phyloP scores from a whole-genome alignment of 2,888 invertebrate species.

The Nasonovia ribisnigri region DNA sequence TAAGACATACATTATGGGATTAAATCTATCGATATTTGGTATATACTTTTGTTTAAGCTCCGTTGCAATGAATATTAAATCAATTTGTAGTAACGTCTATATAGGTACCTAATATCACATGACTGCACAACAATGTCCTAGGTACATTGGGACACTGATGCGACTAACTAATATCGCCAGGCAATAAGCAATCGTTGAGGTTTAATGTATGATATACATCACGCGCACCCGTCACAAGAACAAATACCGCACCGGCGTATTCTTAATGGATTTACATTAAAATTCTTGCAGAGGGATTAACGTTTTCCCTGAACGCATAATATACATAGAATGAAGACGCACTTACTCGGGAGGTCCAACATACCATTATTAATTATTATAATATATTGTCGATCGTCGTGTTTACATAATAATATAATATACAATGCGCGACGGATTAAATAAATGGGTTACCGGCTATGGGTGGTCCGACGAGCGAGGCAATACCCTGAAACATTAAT shows the following conservation, averaged over 20 bases:
- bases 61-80: background rate
- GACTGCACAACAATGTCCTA: background rate
- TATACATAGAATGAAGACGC: background rate
- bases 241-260: background rate
- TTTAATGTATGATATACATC: background rate
- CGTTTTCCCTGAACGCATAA: background rate
- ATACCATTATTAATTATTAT: background rate
- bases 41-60: background rate
- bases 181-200: background rate
- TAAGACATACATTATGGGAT: background rate
- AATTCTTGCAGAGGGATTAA: background rate
- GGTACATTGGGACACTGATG: background rate
- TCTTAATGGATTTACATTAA: background rate
- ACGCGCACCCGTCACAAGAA: background rate
- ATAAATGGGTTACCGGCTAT: slow-evolving; percentile 80
- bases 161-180: background rate
- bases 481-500: slow-evolving; percentile 92
- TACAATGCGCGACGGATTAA: background rate
- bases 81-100: background rate
- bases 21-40: background rate
- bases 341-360: background rate
- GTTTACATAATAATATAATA: background rate
- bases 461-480: slow-evolving; percentile 92
- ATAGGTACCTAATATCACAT: background rate
- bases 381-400: background rate